Conservation (phyloP, 2,113 vertebrate species). For the Progne subis region DNA sequence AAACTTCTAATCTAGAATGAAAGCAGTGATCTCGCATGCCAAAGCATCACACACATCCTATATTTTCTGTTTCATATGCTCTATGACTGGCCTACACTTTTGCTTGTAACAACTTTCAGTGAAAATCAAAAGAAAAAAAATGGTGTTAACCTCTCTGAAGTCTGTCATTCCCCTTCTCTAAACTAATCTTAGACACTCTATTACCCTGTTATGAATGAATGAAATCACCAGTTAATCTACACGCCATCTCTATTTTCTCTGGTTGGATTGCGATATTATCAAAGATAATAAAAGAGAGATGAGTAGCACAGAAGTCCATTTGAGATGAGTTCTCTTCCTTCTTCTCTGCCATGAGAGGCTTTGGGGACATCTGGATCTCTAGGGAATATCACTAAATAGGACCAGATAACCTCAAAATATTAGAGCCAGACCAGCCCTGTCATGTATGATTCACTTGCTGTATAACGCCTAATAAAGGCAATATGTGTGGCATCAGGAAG, state of each 20-base stretch:
- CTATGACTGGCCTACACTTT: neutral
- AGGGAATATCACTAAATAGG: constrained; percentile 35
- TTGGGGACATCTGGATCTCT: constrained; percentile 41
- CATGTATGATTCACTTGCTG: constrained; percentile 57
- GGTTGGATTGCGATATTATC: neutral
- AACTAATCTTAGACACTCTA: neutral
- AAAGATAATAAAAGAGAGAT: neutral
- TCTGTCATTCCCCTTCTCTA: neutral
- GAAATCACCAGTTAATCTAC: neutral
- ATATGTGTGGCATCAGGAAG: constrained; percentile 53
- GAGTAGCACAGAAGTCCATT: neutral
- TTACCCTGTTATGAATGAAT: neutral
- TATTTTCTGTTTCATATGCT: neutral
- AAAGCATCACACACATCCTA: neutral
- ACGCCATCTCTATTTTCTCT: neutral
- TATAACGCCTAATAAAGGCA: constrained; percentile 59
- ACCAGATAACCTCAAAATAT: constrained; percentile 56
- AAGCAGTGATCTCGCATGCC: neutral
- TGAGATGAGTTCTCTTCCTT: neutral
- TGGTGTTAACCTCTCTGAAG: neutral
- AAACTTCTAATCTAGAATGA: neutral
- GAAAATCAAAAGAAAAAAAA: neutral
- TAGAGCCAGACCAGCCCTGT: constrained; percentile 44
- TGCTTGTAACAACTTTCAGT: neutral
- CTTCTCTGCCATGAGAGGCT: neutral